These are phyloP conservation scores for Polydrusus pterygomalis DNA, from an alignment of 2,888 invertebrate species.

Conservation along the genomic window DNA sequence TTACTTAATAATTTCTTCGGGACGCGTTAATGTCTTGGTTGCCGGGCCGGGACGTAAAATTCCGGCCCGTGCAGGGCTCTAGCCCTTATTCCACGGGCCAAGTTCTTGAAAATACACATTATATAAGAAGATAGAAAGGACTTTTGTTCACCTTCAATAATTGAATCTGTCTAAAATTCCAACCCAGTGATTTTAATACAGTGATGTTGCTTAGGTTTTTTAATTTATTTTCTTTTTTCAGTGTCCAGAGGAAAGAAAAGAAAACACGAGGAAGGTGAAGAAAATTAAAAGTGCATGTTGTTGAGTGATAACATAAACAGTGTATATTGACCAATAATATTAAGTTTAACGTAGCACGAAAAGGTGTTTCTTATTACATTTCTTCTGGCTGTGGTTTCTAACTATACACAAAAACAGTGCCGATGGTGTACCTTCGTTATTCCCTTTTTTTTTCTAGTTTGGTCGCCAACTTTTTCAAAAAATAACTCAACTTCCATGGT, in stretches of 20 bases:
- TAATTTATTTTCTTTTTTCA: conserved; percentile 55
- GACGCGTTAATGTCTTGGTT: no score
- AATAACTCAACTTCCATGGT: background rate
- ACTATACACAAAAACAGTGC: conserved; percentile 17
- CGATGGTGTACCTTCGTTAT: conserved; percentile 2
- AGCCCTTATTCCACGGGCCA: no score
- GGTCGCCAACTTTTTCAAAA: background rate
- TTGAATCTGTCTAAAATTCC: no score
- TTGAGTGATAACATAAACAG: conserved; percentile 33
- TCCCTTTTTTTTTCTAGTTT: background rate
- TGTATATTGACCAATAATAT: conserved; percentile 44
- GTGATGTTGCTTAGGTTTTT: no score
- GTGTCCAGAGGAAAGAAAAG: conserved; percentile 82
- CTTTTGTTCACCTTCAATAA: no score
- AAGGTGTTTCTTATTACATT: conserved; percentile 36
- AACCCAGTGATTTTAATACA: no score
- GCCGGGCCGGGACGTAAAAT: no score
- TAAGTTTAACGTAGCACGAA: conserved; percentile 43
- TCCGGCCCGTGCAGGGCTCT: no score
- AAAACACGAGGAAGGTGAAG: conserved; percentile 80
- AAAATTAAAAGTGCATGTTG: conserved; percentile 61
- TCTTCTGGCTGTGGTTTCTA: conserved; percentile 47
- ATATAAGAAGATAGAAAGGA: no score
- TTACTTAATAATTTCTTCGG: no score
- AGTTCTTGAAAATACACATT: no score